Conservation (phyloP, 2,113 vertebrate genomes). For the Serilophus lunatus region DNA sequence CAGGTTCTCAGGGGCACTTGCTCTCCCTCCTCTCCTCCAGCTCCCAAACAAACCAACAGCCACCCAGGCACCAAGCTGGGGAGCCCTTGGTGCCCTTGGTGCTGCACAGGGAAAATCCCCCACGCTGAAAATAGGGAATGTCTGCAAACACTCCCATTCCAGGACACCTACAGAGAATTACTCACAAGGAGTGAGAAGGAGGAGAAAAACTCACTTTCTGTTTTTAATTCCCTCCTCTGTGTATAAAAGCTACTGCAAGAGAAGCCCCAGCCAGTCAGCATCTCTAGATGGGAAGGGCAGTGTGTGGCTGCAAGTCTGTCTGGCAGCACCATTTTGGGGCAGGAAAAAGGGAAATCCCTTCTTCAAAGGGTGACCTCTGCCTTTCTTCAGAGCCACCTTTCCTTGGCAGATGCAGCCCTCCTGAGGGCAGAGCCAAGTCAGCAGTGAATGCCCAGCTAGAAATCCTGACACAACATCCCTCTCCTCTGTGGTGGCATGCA, state of each 20-base stretch:
- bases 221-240: not conserved
- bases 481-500: not conserved
- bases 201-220: not conserved
- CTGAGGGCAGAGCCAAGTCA: not conserved
- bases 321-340: not conserved
- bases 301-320: fast-evolving
- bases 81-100: not conserved
- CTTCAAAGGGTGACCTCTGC: not conserved
- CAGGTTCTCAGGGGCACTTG: fast-evolving
- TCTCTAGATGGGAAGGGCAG: not conserved
- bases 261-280: fast-evolving
- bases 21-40: not conserved
- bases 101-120: not conserved
- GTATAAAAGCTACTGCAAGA: not conserved
- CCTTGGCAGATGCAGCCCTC: not conserved
- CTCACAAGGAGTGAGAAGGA: not conserved
- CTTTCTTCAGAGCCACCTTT: not conserved
- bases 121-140: not conserved
- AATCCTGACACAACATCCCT: not conserved
- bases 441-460: not conserved
- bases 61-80: not conserved
- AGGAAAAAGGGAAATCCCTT: not conserved
- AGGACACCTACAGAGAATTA: not conserved
- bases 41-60: not conserved
- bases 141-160: slow-evolving; percentile 23